A percentile compares a stretch with the other conserved stretches of the same genome.
Conservation (phyloP, 2,888 invertebrate species). For the Clivina fossor region DNA sequence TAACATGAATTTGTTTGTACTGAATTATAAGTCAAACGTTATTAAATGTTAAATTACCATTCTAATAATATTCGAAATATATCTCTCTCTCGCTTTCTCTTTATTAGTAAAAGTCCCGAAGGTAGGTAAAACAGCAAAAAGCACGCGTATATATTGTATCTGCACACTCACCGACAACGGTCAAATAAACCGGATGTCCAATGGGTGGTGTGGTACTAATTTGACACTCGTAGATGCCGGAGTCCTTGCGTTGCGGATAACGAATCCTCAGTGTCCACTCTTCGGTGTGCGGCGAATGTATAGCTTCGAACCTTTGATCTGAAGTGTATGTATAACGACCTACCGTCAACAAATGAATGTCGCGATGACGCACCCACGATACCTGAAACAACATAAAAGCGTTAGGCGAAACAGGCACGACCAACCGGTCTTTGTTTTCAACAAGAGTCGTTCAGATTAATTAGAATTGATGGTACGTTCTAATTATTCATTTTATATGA, state of each 20-base stretch:
- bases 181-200: conserved; percentile 78
- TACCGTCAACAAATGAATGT: conserved; percentile 73
- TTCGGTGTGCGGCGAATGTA: conserved; percentile 83
- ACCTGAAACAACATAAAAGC: conserved; percentile 67
- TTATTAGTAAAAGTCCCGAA: too few species aligned
- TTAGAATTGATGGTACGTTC: too few species aligned
- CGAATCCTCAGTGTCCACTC: conserved; percentile 82
- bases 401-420: too few species aligned
- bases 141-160: too few species aligned
- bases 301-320: conserved; percentile 83
- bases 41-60: too few species aligned
- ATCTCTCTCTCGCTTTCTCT: too few species aligned
- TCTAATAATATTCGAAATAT: too few species aligned
- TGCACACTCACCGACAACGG: conserved; percentile 80
- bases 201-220: conserved; percentile 88
- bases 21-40: too few species aligned
- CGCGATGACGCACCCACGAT: conserved; percentile 76
- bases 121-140: neutral
- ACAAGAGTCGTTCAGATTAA: too few species aligned
- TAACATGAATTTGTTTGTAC: too few species aligned
- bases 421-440: too few species aligned
- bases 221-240: conserved; percentile 86
- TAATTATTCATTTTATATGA: too few species aligned
- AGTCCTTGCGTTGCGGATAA: conserved; percentile 72
- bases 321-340: conserved; percentile 78